Conservation (phyloP, 2,113 vertebrate genomes). For the Prunella fulvescens region DNA sequence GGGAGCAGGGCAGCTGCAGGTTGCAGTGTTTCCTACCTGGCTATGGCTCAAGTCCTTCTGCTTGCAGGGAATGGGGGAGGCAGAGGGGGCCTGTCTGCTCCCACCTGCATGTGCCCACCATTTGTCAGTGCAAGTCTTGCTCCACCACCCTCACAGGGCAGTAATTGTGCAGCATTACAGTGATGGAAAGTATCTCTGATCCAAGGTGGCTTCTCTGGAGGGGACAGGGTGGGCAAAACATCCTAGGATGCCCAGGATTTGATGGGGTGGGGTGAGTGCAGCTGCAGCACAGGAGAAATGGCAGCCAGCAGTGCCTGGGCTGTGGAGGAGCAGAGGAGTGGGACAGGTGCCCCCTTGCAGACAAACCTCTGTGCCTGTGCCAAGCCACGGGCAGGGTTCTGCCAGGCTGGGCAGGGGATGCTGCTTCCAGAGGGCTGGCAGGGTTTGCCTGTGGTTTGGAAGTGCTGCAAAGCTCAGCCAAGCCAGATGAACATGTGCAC, state of each 20-base stretch:
- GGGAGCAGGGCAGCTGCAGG: background rate
- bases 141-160: background rate
- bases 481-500: constrained; percentile 27
- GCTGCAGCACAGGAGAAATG: background rate
- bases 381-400: background rate
- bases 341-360: background rate
- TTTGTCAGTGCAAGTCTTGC: background rate
- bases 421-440: background rate
- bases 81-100: background rate
- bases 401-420: background rate
- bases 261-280: background rate
- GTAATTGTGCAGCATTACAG: background rate
- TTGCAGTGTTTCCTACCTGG: background rate
- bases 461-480: background rate
- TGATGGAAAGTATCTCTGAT: background rate
- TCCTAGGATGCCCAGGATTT: background rate
- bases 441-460: background rate
- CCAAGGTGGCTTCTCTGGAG: background rate
- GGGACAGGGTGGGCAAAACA: background rate
- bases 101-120: background rate
- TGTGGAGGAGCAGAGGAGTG: background rate
- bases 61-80: background rate
- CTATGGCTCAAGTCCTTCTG: background rate
- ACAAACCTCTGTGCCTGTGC: background rate
- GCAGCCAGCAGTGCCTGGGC: rapidly evolving